A percentile compares a stretch with the other conserved stretches of the same genome.
phyloP scores from a whole-genome alignment of 23 tunicate genomes.

The Botrylloides violaceus region DNA sequence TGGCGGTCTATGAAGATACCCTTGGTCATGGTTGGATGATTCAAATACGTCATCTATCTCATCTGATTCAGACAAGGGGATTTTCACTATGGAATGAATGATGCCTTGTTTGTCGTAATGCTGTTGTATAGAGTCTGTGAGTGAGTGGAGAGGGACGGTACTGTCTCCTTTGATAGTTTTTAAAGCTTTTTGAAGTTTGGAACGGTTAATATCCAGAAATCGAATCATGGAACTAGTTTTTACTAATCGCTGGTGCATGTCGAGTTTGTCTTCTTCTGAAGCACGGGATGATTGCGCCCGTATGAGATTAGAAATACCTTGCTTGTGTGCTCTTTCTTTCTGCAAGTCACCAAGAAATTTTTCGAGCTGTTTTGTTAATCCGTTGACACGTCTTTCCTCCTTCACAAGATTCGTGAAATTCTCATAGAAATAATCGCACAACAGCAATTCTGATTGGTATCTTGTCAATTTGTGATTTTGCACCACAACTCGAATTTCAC shows the following conservation, averaged over 20 bases:
- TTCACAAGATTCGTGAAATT: conserved; percentile 5
- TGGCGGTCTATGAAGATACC: background rate
- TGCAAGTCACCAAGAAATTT: conserved; percentile 16
- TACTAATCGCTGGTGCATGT: background rate
- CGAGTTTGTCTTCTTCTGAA: conserved; percentile 16
- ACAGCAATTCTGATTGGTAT: conserved; percentile 9
- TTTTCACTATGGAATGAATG: conserved; percentile 10
- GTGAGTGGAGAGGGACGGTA: background rate
- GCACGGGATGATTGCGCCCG: conserved; percentile 5
- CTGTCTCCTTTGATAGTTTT: background rate
- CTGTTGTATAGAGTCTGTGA: conserved; percentile 1
- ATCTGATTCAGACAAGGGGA: background rate
- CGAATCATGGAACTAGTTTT: background rate
- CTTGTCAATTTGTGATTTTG: background rate
- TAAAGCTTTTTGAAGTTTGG: conserved; percentile 15
- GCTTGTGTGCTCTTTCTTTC: conserved; percentile 13
- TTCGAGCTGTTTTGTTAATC: conserved; percentile 9
- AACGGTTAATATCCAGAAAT: conserved; percentile 12
- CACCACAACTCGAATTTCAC: conserved; percentile 4
- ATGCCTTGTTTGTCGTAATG: conserved; percentile 18
- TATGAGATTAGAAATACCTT: conserved; percentile 8
- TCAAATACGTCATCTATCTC: background rate
- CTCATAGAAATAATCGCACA: conserved; percentile 3
- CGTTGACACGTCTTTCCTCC: background rate
- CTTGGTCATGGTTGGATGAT: background rate